These are phyloP conservation scores for Artibeus jamaicensis DNA, from an alignment of 2,797 vertebrate genomes.

Conservation along the genomic window DNA sequence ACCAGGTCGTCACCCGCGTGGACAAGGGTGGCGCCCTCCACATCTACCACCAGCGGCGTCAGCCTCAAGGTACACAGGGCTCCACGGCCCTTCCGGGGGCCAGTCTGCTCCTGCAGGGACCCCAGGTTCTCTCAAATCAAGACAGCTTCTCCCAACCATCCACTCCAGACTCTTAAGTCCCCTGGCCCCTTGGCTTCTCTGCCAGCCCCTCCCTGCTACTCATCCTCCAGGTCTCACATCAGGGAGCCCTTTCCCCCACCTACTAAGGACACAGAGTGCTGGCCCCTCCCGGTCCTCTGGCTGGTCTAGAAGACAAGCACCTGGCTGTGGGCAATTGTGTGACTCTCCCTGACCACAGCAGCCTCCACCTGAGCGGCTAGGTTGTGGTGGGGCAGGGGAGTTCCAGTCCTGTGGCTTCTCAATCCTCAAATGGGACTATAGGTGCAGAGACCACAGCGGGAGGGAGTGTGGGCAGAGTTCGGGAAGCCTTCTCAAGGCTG, in stretches of 20 bases:
- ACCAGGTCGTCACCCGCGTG: conserved; percentile 94
- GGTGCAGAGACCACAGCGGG: neutral
- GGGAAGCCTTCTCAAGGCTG: neutral
- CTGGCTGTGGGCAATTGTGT: neutral
- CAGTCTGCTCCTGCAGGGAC: neutral
- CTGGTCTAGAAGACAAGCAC: neutral
- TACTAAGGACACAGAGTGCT: neutral
- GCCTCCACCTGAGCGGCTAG: neutral
- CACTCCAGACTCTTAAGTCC: neutral
- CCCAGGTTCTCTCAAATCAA: neutral
- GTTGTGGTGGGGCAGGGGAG: neutral
- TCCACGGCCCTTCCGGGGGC: neutral
- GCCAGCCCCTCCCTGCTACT: neutral
- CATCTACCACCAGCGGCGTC: conserved; percentile 96
- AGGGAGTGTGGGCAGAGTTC: neutral
- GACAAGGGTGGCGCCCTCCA: conserved; percentile 95
- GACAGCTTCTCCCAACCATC: neutral
- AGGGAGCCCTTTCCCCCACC: neutral
- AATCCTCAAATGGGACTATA: neutral
- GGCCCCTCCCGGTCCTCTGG: neutral
- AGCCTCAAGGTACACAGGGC: conserved; percentile 89
- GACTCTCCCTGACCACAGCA: neutral
- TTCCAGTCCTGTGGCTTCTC: neutral
- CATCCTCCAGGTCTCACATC: neutral
- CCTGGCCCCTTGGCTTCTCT: neutral